phyloP scores from a whole-genome alignment of 2,797 vertebrate species.

The Gymnoscopelus braueri region DNA sequence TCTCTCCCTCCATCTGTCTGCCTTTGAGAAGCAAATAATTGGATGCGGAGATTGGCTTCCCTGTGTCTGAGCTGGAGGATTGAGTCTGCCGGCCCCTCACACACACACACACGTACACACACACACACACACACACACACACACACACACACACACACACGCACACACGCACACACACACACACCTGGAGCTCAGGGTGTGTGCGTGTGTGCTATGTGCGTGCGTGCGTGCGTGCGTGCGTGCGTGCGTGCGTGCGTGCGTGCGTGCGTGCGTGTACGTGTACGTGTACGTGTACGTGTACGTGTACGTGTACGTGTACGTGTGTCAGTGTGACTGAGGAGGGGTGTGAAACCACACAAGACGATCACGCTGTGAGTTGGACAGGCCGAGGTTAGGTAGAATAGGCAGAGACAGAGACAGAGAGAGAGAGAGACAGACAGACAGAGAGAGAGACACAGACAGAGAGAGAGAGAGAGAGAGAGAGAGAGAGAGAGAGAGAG shows the following conservation, averaged over 20 bases:
- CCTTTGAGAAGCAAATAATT: slow-evolving; percentile 85
- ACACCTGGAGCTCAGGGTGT: slow-evolving; percentile 46
- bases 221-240: background rate
- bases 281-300: background rate
- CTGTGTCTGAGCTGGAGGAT: slow-evolving; percentile 70
- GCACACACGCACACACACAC: slow-evolving; percentile 20
- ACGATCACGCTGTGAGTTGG: slow-evolving; percentile 9
- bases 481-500: slow-evolving; percentile 7
- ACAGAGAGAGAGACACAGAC: slow-evolving; percentile 33
- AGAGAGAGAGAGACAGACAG: too few species aligned
- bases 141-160: slow-evolving; percentile 22
- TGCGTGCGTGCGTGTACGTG: background rate
- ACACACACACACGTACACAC: slow-evolving; percentile 35
- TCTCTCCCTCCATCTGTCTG: slow-evolving; percentile 69
- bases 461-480: background rate
- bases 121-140: slow-evolving; percentile 26
- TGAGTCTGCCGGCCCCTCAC: slow-evolving; percentile 44
- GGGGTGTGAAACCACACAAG: background rate
- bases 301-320: background rate
- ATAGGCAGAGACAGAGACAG: background rate
- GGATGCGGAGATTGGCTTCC: slow-evolving; percentile 79
- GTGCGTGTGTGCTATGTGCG: slow-evolving; percentile 11
- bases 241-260: background rate
- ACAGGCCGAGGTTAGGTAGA: background rate
- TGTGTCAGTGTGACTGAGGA: background rate